phyloP scores from a whole-genome alignment of 2,113 vertebrate genomes.

The Crotalus helleri region DNA sequence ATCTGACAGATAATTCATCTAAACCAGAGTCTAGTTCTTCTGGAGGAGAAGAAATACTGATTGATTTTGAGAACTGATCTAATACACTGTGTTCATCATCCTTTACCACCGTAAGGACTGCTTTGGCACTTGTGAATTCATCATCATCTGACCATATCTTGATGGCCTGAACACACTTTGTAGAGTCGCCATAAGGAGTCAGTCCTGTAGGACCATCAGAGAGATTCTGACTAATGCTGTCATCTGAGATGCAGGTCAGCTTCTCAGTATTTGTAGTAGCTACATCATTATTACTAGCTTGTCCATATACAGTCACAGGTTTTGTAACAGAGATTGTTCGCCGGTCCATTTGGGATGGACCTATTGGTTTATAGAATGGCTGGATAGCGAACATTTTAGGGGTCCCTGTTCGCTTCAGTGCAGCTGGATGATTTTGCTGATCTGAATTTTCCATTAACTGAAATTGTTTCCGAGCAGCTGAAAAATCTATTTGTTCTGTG shows the following conservation, averaged over 20 bases:
- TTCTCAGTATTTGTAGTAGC: conserved; percentile 65
- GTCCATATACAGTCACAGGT: conserved; percentile 33
- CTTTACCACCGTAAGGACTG: conserved; percentile 84
- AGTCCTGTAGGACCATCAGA: conserved; percentile 46
- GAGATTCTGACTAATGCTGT: conserved; percentile 41
- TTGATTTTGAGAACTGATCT: conserved; percentile 71
- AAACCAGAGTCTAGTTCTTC: conserved; percentile 93
- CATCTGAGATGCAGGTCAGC: conserved; percentile 57
- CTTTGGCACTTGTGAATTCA: conserved; percentile 86
- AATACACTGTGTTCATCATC: conserved; percentile 82
- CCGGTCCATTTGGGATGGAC: conserved; percentile 63
- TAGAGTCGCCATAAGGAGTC: conserved; percentile 51
- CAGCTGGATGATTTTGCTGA: conserved; percentile 51
- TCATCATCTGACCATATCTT: conserved; percentile 82
- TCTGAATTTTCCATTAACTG: conserved; percentile 79
- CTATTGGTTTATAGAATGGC: conserved; percentile 82
- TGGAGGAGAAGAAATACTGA: conserved; percentile 70
- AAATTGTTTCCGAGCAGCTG: conserved; percentile 88
- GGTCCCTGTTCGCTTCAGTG: conserved; percentile 73
- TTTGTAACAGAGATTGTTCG: conserved; percentile 53
- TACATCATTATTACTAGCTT: conserved; percentile 49
- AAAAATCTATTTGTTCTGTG: conserved; percentile 93
- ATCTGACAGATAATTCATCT: conserved; percentile 89
- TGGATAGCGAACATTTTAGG: conserved; percentile 87
- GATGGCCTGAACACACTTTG: conserved; percentile 63